Evolutionary conservation across 2,888 invertebrate genomes (phyloP), one percentile per base, ranked within the genome.

Genomic region (Plagiodera versicolora): DNA sequence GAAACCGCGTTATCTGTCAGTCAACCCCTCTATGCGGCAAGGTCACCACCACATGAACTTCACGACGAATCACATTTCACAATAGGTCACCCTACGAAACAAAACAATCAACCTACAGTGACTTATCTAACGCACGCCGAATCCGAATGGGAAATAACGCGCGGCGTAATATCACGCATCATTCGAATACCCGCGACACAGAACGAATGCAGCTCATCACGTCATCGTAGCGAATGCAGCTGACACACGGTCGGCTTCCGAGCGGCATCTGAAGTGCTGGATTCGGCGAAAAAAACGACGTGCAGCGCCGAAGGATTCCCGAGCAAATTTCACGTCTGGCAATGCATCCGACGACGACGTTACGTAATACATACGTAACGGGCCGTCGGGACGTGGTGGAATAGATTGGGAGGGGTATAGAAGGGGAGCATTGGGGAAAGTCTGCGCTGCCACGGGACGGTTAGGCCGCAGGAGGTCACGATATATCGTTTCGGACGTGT

Each of bases 231-330:
- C 24, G 24, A 24, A 24, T 24, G 24, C 24, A 24, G 4, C 24
- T 5, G 3, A 6, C 24, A 24, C 6, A 6, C 24, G 6, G 3
- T 24, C 24, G 24, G 6, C 24, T n/a, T n/a, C 24, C 24, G 24
- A 3, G 24, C 24, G 24, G 24, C 5, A 28, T 28, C 28, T 28
- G 11, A 10, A 14, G 39, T 39, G 39, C 39, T 32, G 11, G 32
- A 11, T 10, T 32, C 32, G 10, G 9, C 39, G 39, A 11, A 39
- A 39, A 39, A 39, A 39, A 2, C 2, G 9, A 32, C 39, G 39
- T 39, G 39, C 39, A 39, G 39, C 39, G 39, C 39, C 39, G 14
- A n/a, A 39, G 39, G 39, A 39, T 39, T 39, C 39, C 39, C 39
- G 39, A 39, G 39, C n/a, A 39, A 39, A 39, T 39, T n/a, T 14